Evolutionary conservation across 1,140 invertebrate species (phyloP).

Genomic region (Lutraria rhynchaena): DNA sequence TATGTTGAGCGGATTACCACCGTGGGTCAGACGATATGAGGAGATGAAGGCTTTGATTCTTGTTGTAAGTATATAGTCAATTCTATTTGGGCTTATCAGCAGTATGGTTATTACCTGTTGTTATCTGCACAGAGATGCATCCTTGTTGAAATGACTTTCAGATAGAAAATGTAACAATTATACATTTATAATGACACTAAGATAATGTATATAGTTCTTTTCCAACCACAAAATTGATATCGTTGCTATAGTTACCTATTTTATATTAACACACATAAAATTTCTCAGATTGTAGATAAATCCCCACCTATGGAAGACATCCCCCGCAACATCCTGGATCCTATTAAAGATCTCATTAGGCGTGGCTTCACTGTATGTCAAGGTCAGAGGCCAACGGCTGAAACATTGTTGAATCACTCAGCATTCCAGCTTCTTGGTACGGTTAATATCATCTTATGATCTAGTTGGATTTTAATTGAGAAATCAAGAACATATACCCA

Average conservation of each 20-base stretch:
- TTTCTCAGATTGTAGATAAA: slow-evolving; percentile 73
- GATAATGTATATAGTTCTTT: too few relatives aligned
- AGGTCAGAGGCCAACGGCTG: slow-evolving; percentile 63
- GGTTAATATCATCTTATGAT: slow-evolving; percentile 4
- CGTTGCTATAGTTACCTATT: too few relatives aligned
- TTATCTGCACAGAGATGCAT: too few relatives aligned
- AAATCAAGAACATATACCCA: not conserved
- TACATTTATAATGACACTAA: too few relatives aligned
- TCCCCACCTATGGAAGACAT: slow-evolving; percentile 75
- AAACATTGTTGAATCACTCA: slow-evolving; percentile 66
- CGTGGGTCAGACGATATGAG: slow-evolving; percentile 71
- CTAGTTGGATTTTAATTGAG: not conserved
- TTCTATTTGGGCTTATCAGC: not conserved
- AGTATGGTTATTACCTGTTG: not conserved
- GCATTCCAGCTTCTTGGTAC: slow-evolving; percentile 71
- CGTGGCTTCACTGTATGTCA: slow-evolving; percentile 66
- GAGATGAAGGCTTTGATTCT: slow-evolving; percentile 66
- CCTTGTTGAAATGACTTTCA: not conserved
- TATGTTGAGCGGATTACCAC: slow-evolving; percentile 75
- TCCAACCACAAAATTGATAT: too few relatives aligned
- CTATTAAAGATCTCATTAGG: slow-evolving; percentile 67
- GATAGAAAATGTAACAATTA: not conserved
- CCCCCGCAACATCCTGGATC: slow-evolving; percentile 64
- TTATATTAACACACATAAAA: too few relatives aligned
- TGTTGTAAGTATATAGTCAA: slow-evolving; percentile 73